Evolutionary conservation across 2,113 vertebrate species (phyloP), one percentile per base, ranked within the genome.

Genomic region (Panthera tigris): DNA sequence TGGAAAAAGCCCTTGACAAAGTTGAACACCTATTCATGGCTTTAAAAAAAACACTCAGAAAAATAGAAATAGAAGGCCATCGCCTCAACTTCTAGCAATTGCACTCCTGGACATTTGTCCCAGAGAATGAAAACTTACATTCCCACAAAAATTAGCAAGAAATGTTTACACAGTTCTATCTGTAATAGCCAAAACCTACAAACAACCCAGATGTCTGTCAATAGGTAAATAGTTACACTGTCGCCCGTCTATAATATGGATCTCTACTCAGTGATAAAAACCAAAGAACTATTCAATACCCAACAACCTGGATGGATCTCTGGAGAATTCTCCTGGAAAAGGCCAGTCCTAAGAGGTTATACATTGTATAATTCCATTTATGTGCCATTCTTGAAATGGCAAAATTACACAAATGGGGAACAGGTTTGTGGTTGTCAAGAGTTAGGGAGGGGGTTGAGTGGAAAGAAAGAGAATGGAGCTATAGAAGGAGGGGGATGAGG

Each of bases 401-500:
- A 39, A 15, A 55, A 74, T 15, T 29, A 4, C 3, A 48, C 39
- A 65, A 41, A 23, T 29, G n/a, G 14, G 27, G n/a, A 25, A 18
- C 2, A 36, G 16, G 10, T 6, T 18, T 25, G 39, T 31, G 52
- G 31, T 6, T 39, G 25, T 27, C 4, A 61, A 13, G 36, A 5
- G 27, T 18, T 41, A 31, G 18, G 48, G 36, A 27, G 33, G 55
- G 27, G 31, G 4, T 29, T 29, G 36, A 25, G 36, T 12, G 9
- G 73, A 52, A 23, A 74, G 63, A 10, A n/a, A 63, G n/a, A 29
- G 14, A 55, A 4, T 33, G 45, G 39, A 57, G 11, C 73, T 14
- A 3, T 4, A 1, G 19, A 33, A 23, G 13, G 45, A 19, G 41
- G 8, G 13, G 1, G 0, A 1, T 3, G n/a, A 52, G 27, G 29